phyloP scores from a whole-genome alignment of 1,140 invertebrate genomes.

The Ridgeia piscesae region DNA sequence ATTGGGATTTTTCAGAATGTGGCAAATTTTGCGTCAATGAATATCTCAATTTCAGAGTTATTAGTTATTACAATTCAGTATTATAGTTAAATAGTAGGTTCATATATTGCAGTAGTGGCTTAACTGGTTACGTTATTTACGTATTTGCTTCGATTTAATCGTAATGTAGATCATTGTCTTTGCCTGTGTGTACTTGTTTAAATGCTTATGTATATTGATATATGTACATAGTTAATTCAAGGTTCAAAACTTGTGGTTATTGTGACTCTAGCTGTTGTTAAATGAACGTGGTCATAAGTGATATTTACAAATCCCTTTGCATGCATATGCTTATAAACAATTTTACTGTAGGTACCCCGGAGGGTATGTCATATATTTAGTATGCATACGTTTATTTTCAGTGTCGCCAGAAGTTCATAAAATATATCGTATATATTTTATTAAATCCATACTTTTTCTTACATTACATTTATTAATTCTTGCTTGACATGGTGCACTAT shows the following conservation, averaged over 20 bases:
- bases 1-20: not conserved
- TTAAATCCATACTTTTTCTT: not conserved
- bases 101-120: not conserved
- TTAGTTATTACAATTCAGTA: not conserved
- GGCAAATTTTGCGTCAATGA: not conserved
- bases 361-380: too few relatives aligned
- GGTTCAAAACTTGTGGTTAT: not conserved
- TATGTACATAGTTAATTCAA: slow-evolving; percentile 7
- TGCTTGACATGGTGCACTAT: not conserved
- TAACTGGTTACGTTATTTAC: not conserved
- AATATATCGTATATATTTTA: not conserved
- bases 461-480: not conserved
- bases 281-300: not conserved
- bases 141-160: not conserved
- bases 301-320: not conserved
- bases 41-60: not conserved
- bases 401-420: not conserved
- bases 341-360: not conserved
- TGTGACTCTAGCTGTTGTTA: not conserved
- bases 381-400: not conserved
- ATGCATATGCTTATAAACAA: not conserved
- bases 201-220: slow-evolving; percentile 10
- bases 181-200: not conserved
- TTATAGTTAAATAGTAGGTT: not conserved
- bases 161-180: not conserved